Conservation (phyloP, 2,888 invertebrate species). For the Drosophila anomalata region DNA sequence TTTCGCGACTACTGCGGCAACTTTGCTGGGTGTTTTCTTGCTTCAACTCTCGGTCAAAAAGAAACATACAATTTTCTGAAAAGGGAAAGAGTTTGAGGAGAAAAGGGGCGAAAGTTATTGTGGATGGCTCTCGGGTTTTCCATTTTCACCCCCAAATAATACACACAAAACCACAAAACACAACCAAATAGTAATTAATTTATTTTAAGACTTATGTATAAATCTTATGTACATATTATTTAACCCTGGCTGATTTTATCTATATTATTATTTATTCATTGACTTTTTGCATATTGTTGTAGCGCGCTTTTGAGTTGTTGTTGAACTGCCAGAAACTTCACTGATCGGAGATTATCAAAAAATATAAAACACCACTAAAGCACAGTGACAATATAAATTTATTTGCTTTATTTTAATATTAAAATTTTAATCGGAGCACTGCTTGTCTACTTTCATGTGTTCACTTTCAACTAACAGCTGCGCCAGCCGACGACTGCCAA, state of each 20-base stretch:
- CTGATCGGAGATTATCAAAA: slow-evolving; percentile 28
- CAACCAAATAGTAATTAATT: slow-evolving; percentile 19
- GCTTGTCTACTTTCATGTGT: slow-evolving; percentile 38
- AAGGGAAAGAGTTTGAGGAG: slow-evolving; percentile 2
- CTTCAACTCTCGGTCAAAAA: slow-evolving; percentile 2
- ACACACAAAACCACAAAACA: slow-evolving; percentile 14
- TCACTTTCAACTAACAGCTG: slow-evolving; percentile 35
- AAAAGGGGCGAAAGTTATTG: background rate
- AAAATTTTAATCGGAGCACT: slow-evolving; percentile 1
- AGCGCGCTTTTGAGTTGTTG: slow-evolving; percentile 51
- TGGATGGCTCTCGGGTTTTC: background rate
- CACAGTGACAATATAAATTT: slow-evolving; percentile 19
- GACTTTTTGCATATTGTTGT: slow-evolving; percentile 21
- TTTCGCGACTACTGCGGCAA: slow-evolving; percentile 28
- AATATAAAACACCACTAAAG: slow-evolving; percentile 22
- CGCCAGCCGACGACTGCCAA: slow-evolving; percentile 55
- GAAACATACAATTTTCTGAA: slow-evolving; percentile 6
- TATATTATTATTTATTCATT: slow-evolving; percentile 8
- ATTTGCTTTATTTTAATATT: background rate
- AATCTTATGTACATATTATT: slow-evolving; percentile 1
- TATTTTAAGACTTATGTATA: slow-evolving; percentile 29
- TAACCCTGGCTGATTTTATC: slow-evolving; percentile 4
- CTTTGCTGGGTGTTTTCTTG: background rate
- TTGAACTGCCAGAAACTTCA: slow-evolving; percentile 35
- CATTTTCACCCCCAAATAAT: background rate